phyloP scores from a whole-genome alignment of 1,140 invertebrate genomes.

The Apis cerana region DNA sequence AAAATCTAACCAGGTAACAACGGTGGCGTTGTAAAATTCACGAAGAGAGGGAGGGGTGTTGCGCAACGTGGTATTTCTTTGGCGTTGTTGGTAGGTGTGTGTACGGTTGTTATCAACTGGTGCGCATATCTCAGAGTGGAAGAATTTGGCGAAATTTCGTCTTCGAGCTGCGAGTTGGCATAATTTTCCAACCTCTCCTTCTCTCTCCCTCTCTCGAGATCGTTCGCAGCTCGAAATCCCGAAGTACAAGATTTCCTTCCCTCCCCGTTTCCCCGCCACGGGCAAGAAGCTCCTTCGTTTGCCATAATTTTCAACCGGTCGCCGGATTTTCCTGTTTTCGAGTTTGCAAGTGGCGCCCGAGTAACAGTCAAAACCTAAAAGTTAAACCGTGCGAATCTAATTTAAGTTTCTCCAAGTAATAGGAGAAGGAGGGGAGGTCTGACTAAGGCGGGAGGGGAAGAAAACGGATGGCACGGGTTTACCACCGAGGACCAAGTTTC shows the following conservation, averaged over 20 bases:
- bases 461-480: constrained; percentile 7
- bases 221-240: not conserved
- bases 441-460: constrained; percentile 1
- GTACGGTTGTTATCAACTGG: constrained; percentile 5
- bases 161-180: no score
- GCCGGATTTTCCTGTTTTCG: not conserved
- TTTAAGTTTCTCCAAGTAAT: constrained; percentile 43
- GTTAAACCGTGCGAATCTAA: constrained; percentile 49
- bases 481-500: not conserved
- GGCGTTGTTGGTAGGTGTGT: constrained; percentile 18
- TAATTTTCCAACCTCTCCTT: not conserved
- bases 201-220: not conserved
- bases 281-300: not conserved
- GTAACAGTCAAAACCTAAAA: constrained; percentile 41
- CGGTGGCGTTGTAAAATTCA: constrained; percentile 37
- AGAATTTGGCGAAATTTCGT: not conserved
- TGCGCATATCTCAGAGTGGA: not conserved
- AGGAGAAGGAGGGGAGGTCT: not conserved
- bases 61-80: constrained; percentile 27
- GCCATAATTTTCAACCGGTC: not conserved
- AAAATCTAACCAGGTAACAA: constrained; percentile 25
- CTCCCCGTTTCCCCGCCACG: no score
- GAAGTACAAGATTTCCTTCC: not conserved
- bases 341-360: constrained; percentile 12
- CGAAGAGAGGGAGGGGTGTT: not conserved